A percentile compares a stretch with the other conserved stretches of the same genome.
Conservation (phyloP, 2,888 invertebrate species). For the Tipula vernalis region DNA sequence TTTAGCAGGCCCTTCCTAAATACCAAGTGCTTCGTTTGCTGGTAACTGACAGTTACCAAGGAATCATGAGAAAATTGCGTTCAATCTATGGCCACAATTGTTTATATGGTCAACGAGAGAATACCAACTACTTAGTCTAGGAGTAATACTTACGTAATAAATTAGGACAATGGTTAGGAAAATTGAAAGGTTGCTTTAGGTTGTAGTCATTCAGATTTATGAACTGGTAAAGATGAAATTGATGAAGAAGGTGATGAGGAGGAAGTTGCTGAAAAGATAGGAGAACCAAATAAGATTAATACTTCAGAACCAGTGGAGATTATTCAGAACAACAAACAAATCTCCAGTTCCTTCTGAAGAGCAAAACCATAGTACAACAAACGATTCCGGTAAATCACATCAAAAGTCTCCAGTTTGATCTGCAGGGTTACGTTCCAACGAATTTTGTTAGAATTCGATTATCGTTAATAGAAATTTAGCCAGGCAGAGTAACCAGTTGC, state of each 20-base stretch:
- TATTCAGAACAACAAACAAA: neutral
- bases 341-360: neutral
- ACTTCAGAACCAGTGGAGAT: neutral
- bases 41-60: no score
- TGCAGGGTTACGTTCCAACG: no score
- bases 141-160: conserved; percentile 20
- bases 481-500: no score
- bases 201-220: conserved; percentile 20
- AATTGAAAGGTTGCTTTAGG: conserved; percentile 24
- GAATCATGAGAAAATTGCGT: no score
- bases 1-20: no score
- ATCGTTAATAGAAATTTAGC: no score
- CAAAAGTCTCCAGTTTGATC: no score
- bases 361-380: neutral
- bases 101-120: no score
- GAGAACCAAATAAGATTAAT: neutral
- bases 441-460: no score
- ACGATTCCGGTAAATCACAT: neutral
- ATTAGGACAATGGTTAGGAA: conserved; percentile 27
- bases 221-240: neutral
- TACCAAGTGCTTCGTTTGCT: no score
- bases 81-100: no score
- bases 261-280: neutral
- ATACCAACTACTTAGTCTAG: neutral
- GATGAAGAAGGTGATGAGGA: neutral